Conservation (phyloP, 2,888 invertebrate genomes). For the Leucophenga maculata region DNA sequence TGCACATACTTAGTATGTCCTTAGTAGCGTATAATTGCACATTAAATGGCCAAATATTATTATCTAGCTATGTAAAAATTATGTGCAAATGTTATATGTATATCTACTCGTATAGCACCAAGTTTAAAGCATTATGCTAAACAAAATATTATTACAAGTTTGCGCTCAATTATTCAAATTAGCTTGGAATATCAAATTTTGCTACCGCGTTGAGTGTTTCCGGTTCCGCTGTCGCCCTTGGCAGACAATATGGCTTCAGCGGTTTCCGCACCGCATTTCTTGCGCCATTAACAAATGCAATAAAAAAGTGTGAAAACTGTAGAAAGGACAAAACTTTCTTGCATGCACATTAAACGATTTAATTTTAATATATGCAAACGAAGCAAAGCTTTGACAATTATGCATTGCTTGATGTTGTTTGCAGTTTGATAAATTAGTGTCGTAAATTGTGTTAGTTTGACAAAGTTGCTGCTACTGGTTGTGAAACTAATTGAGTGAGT, state of each 20-base stretch:
- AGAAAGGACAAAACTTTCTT: not conserved
- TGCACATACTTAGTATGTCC: too few relatives aligned
- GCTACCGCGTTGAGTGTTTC: not conserved
- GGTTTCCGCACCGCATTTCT: not conserved
- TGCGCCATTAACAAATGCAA: slow-evolving; percentile 8
- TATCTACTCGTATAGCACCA: too few relatives aligned
- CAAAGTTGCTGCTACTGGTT: not conserved
- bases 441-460: not conserved
- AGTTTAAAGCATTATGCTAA: too few relatives aligned
- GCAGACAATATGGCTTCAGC: not conserved
- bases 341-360: not conserved
- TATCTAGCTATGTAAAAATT: too few relatives aligned
- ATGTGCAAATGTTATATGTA: too few relatives aligned
- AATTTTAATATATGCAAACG: not conserved
- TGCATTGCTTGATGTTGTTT: not conserved
- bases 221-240: not conserved
- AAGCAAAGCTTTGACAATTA: not conserved
- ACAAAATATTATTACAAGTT: too few relatives aligned
- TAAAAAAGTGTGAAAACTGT: not conserved
- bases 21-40: too few relatives aligned
- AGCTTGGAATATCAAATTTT: not conserved
- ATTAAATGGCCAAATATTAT: too few relatives aligned
- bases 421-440: not conserved
- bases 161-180: too few relatives aligned
- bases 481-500: too few relatives aligned